Base-by-base conservation (phyloP, 2,888 invertebrate genomes). In the Magallana nippona region DNA sequence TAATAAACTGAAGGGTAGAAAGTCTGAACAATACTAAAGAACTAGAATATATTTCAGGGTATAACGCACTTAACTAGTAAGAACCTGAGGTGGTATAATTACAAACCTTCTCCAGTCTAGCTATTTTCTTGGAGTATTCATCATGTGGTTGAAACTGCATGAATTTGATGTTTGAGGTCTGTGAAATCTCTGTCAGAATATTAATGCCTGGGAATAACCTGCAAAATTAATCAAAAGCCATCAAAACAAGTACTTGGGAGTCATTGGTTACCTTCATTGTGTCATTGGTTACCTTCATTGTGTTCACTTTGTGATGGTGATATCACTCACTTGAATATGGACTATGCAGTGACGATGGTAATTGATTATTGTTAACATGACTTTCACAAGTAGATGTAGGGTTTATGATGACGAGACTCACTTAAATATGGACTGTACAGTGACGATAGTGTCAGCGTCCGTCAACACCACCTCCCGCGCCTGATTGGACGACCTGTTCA, bases 361-460 rank as follows among this genome's bases (percentile, higher is more conserved):
- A 44, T 44, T 44, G 44, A 44, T 44, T 5, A 44, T 44, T 44
- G 44, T 44, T 5, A 44, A 44, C 44, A 44, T 44, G 10, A 44
- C 44, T 44, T 44, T 8, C 8, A 44, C 44, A 8, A 44, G 44
- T 44, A 44, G 44, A 60, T 60, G 62, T 60, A 60, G 11, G 19
- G n/a, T n/a, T 3, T 44, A 8, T 44, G 44, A 44, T 8, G 5
- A 44, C 44, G 44, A 1, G 11, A 81, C 89, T 96, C 96, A 98
- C 98, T 98, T 98, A 96, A 98, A 98, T 97, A 99, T 98, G n/a
- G 98, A 98, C 95, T 99, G 99, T 79, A 99, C 98, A 81, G 98
- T 98, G 22, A 99, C 98, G 91, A 99, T 99, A n/a, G 99, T 99
- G 95, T 98, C 99, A 94, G 99, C 99, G 95, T 99, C 99, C n/a